Evolutionary conservation across 2,888 invertebrate genomes (phyloP).

Genomic region (Dioctria linearis): DNA sequence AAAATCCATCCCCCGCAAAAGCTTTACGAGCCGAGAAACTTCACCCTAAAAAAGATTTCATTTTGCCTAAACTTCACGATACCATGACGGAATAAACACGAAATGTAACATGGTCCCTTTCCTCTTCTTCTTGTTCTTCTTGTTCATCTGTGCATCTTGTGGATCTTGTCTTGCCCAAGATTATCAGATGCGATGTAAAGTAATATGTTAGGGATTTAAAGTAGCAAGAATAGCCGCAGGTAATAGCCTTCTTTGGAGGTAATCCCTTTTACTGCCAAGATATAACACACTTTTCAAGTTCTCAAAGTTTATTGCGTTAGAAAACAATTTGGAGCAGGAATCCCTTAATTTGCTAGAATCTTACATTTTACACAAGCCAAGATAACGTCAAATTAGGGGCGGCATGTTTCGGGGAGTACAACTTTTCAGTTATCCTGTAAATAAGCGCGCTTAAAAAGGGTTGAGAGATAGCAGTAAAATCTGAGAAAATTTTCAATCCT

Average conservation of each 20-base stretch:
- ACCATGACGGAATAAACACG: background rate
- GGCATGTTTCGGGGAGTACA: no score
- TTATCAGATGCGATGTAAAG: slow-evolving; percentile 35
- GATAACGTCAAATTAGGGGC: no score
- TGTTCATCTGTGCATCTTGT: no score
- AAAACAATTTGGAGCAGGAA: slow-evolving; percentile 35
- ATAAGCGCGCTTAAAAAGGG: no score
- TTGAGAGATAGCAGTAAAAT: background rate
- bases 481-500: background rate
- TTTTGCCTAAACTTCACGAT: slow-evolving; percentile 1
- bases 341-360: slow-evolving; percentile 19
- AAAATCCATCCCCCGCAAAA: background rate
- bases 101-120: slow-evolving; percentile 18
- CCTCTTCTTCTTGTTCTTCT: background rate
- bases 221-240: slow-evolving; percentile 23
- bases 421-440: no score
- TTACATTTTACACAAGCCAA: no score
- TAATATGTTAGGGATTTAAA: slow-evolving; percentile 9
- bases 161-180: slow-evolving; percentile 12
- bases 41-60: slow-evolving; percentile 24
- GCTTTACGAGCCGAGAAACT: slow-evolving; percentile 37
- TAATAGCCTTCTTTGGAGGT: slow-evolving; percentile 31
- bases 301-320: slow-evolving; percentile 8
- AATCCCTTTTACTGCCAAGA: slow-evolving; percentile 12
- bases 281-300: slow-evolving; percentile 33